Percentiles rank a stretch among this genome's conserved stretches.
These are phyloP conservation scores for Chionomys nivalis DNA, from an alignment of 2,113 vertebrate species.

Conservation along the genomic window DNA sequence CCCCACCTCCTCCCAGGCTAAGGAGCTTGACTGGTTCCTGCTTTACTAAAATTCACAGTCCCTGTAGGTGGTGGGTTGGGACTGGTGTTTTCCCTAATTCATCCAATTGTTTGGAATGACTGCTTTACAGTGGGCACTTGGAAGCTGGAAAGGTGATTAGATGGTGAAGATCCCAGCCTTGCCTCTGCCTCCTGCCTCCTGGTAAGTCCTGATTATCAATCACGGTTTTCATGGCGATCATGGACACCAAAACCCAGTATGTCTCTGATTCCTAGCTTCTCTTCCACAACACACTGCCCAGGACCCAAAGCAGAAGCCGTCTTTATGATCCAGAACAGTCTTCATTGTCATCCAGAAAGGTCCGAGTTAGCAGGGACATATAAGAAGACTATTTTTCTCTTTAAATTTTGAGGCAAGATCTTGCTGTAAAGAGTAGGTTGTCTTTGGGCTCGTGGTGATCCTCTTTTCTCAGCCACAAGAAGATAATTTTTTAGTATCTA, in stretches of 20 bases:
- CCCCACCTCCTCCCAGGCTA: not conserved
- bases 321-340: not conserved
- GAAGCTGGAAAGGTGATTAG: fast-evolving
- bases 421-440: not conserved
- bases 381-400: not conserved
- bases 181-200: not conserved
- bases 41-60: not conserved
- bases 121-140: fast-evolving
- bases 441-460: not conserved
- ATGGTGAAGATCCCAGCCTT: fast-evolving
- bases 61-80: fast-evolving
- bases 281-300: fast-evolving
- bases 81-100: not conserved
- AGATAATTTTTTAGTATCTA: not conserved
- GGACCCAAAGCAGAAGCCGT: not conserved
- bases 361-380: not conserved
- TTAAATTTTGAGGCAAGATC: not conserved
- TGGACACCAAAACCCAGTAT: not conserved
- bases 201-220: fast-evolving
- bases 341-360: not conserved
- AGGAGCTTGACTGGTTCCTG: not conserved
- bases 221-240: fast-evolving
- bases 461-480: not conserved
- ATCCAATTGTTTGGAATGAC: not conserved
- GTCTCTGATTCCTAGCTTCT: not conserved